Conservation (phyloP, 2,113 vertebrate genomes). For the Bostrychus sinensis region DNA sequence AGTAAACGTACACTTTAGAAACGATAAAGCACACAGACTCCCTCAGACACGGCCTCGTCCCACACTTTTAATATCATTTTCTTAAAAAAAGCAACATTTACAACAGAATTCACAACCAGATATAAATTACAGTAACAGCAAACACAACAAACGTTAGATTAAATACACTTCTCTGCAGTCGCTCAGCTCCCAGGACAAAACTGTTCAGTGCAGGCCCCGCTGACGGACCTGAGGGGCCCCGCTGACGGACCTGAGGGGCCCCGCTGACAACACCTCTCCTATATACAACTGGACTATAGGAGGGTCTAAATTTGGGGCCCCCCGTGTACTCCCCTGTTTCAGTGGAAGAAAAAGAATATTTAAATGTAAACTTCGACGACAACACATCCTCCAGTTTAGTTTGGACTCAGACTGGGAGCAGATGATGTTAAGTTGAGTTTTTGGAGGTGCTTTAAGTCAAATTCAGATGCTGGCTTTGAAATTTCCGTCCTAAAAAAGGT, state of each 20-base stretch:
- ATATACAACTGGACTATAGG: too few species aligned
- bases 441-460: too few species aligned
- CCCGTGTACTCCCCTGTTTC: too few species aligned
- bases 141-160: conserved; percentile 67
- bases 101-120: conserved; percentile 71
- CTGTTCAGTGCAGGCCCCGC: too few species aligned
- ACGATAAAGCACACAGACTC: background rate
- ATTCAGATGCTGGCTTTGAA: too few species aligned
- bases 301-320: too few species aligned
- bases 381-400: background rate
- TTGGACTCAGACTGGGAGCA: too few species aligned
- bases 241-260: too few species aligned
- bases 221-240: too few species aligned
- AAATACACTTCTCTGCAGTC: conserved; percentile 62
- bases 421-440: too few species aligned
- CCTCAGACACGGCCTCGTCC: background rate
- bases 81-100: conserved; percentile 72
- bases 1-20: background rate
- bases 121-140: conserved; percentile 81
- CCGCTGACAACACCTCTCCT: too few species aligned
- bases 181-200: background rate
- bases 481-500: too few species aligned
- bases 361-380: background rate
- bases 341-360: background rate
- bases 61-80: conserved; percentile 54